Conservation (phyloP, 35 echinoderm and acorn worm species). For the Anneissia japonica region DNA sequence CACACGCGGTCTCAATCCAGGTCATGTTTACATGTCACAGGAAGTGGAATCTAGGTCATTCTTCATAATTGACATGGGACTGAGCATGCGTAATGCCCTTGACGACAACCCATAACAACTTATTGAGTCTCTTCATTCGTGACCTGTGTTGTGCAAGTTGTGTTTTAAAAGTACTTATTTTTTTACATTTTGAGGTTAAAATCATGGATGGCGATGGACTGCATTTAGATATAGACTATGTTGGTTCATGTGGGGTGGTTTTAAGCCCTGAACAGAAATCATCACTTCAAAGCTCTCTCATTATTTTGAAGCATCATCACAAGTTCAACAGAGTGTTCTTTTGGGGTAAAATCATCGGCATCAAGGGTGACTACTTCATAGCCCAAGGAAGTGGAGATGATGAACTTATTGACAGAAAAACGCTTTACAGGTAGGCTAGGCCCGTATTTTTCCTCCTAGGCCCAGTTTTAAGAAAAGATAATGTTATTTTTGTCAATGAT, state of each 20-base stretch:
- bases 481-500: too few species aligned
- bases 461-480: too few species aligned
- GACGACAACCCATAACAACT: neutral
- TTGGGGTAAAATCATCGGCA: slow-evolving; percentile 89
- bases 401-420: slow-evolving; percentile 87
- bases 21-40: neutral
- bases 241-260: slow-evolving; percentile 72
- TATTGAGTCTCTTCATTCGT: neutral
- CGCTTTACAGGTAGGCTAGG: slow-evolving; percentile 78
- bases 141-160: neutral
- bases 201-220: slow-evolving; percentile 79
- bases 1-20: too few species aligned
- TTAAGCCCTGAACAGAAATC: slow-evolving; percentile 79
- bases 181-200: too few species aligned
- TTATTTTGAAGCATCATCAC: slow-evolving; percentile 80
- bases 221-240: slow-evolving; percentile 68
- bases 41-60: neutral
- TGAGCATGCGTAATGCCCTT: neutral
- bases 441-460: neutral
- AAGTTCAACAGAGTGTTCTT: slow-evolving; percentile 95
- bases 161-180: neutral
- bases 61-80: too few species aligned
- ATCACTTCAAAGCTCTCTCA: slow-evolving; percentile 77
- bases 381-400: slow-evolving; percentile 80
- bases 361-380: slow-evolving; percentile 93